phyloP scores from a whole-genome alignment of 2,888 invertebrate species.

The Noctua pronuba region DNA sequence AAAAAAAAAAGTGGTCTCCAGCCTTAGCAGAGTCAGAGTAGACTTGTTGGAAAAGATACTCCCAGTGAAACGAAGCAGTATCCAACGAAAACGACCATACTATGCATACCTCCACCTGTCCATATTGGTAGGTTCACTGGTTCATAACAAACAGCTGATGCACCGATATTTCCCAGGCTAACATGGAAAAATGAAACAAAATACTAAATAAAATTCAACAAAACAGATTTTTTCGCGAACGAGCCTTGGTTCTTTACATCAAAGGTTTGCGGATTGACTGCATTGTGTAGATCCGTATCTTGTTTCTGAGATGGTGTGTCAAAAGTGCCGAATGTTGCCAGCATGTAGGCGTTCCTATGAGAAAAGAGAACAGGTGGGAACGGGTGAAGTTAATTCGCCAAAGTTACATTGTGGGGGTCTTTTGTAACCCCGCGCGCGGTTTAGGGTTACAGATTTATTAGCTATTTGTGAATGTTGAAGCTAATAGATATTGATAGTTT shows the following conservation, averaged over 20 bases:
- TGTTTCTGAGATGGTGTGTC: constrained; percentile 80
- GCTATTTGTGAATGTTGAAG: constrained; percentile 55
- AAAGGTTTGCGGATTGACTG: constrained; percentile 75
- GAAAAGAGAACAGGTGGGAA: constrained; percentile 83
- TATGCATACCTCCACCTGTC: no score
- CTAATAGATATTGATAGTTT: constrained; percentile 59
- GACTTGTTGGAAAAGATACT: no score
- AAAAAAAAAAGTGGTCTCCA: background rate
- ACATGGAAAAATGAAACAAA: constrained; percentile 59
- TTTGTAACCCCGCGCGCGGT: constrained; percentile 53
- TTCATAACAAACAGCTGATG: constrained; percentile 47
- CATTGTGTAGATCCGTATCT: constrained; percentile 79
- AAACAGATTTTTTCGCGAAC: constrained; percentile 53
- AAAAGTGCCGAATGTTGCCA: constrained; percentile 77
- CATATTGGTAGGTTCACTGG: background rate
- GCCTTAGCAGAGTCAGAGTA: no score
- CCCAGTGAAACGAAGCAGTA: background rate
- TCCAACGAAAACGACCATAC: background rate
- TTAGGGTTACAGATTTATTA: constrained; percentile 66
- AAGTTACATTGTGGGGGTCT: constrained; percentile 74
- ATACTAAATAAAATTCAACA: constrained; percentile 44
- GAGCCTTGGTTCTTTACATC: constrained; percentile 33
- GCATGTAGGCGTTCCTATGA: constrained; percentile 69
- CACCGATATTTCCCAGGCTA: constrained; percentile 52
- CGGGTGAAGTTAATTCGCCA: constrained; percentile 80